A percentile compares a stretch with the other conserved stretches of the same genome.
These are phyloP conservation scores for Amphimallon solstitiale DNA, from an alignment of 2,888 invertebrate species.

Conservation along the genomic window DNA sequence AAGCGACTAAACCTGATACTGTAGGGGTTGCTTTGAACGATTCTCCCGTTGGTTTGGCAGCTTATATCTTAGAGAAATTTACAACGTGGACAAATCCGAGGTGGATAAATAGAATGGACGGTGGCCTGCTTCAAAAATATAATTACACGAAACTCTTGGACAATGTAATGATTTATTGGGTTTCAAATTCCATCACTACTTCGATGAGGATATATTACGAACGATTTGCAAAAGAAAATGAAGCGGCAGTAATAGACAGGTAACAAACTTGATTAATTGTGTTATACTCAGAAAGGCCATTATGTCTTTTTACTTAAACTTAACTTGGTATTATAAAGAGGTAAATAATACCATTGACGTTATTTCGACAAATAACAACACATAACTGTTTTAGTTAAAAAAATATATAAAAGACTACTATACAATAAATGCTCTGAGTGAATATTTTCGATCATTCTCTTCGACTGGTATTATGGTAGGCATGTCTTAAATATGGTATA, in stretches of 20 bases:
- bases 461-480: too few relatives aligned
- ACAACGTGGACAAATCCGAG: slow-evolving; percentile 73
- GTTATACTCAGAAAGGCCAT: too few relatives aligned
- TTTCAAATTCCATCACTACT: slow-evolving; percentile 75
- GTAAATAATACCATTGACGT: too few relatives aligned
- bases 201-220: slow-evolving; percentile 81
- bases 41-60: slow-evolving; percentile 83
- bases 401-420: too few relatives aligned
- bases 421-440: too few relatives aligned
- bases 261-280: slow-evolving; percentile 40
- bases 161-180: slow-evolving; percentile 86
- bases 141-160: slow-evolving; percentile 77
- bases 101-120: slow-evolving; percentile 66
- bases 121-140: slow-evolving; percentile 74
- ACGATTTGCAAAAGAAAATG: slow-evolving; percentile 54
- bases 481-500: too few relatives aligned
- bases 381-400: too few relatives aligned
- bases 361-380: too few relatives aligned
- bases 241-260: slow-evolving; percentile 41
- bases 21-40: slow-evolving; percentile 74
- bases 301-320: too few relatives aligned
- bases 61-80: slow-evolving; percentile 88
- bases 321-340: too few relatives aligned
- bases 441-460: too few relatives aligned
- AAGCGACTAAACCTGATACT: slow-evolving; percentile 90